These are phyloP conservation scores for Uropsilus gracilis DNA, from an alignment of 2,113 vertebrate genomes.

Conservation along the genomic window DNA sequence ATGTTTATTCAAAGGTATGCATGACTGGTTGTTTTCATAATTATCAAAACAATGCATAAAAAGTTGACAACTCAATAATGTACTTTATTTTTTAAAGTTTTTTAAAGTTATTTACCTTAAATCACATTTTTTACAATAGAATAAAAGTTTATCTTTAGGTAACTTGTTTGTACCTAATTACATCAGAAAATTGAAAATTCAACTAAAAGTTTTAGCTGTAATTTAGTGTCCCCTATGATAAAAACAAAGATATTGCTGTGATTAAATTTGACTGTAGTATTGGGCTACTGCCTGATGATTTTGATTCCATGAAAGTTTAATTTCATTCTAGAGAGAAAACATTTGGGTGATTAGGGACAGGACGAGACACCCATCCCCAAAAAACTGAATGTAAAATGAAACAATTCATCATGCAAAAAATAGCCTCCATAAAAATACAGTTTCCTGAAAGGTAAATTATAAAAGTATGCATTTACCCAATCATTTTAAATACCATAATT, in stretches of 20 bases:
- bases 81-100: constrained; percentile 66
- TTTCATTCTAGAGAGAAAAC: constrained; percentile 83
- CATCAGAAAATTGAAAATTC: constrained; percentile 68
- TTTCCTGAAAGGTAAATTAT: constrained; percentile 86
- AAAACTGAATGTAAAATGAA: constrained; percentile 84
- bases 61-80: constrained; percentile 71
- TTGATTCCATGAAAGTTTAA: constrained; percentile 82
- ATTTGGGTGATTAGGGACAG: constrained; percentile 79
- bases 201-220: constrained; percentile 74
- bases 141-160: background rate
- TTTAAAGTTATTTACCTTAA: constrained; percentile 77
- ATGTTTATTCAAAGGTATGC: constrained; percentile 72
- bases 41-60: constrained; percentile 52
- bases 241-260: constrained; percentile 80
- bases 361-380: constrained; percentile 55
- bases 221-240: constrained; percentile 74
- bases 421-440: constrained; percentile 82
- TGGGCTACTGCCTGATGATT: constrained; percentile 75
- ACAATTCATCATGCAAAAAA: constrained; percentile 85
- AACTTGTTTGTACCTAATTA: constrained; percentile 27
- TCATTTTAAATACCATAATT: constrained; percentile 89
- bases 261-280: constrained; percentile 78
- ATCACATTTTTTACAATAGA: background rate
- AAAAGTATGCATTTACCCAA: constrained; percentile 87
- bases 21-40: constrained; percentile 70